These are phyloP conservation scores for Heliconius ethilla DNA, from an alignment of 2,888 invertebrate genomes.

Conservation along the genomic window DNA sequence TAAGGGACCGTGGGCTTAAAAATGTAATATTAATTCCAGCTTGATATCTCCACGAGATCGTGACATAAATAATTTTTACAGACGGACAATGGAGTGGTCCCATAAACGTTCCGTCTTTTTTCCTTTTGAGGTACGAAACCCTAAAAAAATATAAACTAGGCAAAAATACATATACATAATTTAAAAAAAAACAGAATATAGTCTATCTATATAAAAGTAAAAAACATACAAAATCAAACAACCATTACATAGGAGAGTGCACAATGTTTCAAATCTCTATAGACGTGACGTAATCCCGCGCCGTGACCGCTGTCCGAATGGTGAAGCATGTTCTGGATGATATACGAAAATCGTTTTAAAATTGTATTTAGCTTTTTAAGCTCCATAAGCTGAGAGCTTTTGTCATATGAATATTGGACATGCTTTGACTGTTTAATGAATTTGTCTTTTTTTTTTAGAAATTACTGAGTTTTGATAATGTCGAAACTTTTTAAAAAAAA, in stretches of 20 bases:
- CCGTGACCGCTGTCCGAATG: conserved; percentile 37
- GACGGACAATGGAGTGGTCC: too few relatives aligned
- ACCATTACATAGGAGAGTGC: conserved; percentile 35
- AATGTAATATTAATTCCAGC: too few relatives aligned
- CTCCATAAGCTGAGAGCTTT: background rate
- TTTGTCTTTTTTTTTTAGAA: background rate
- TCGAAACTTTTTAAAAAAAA: too few relatives aligned
- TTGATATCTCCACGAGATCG: too few relatives aligned
- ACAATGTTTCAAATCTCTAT: conserved; percentile 35
- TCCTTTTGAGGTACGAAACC: too few relatives aligned
- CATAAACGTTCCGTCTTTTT: too few relatives aligned
- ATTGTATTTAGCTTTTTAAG: conserved; percentile 10
- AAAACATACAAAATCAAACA: conserved; percentile 34
- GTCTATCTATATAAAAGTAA: background rate
- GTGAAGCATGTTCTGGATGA: conserved; percentile 49
- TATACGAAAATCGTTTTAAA: conserved; percentile 38
- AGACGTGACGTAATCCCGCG: conserved; percentile 35
- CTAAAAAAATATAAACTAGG: too few relatives aligned
- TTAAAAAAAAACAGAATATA: background rate
- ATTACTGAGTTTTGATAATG: too few relatives aligned
- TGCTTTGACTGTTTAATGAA: background rate
- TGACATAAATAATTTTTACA: too few relatives aligned
- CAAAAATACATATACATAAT: background rate
- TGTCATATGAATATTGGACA: background rate
- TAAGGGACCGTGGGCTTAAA: too few relatives aligned